A percentile compares a stretch with the other conserved stretches of the same genome.
Evolutionary conservation across 2,113 vertebrate species (phyloP).

Genomic region (Tauraco erythrolophus): DNA sequence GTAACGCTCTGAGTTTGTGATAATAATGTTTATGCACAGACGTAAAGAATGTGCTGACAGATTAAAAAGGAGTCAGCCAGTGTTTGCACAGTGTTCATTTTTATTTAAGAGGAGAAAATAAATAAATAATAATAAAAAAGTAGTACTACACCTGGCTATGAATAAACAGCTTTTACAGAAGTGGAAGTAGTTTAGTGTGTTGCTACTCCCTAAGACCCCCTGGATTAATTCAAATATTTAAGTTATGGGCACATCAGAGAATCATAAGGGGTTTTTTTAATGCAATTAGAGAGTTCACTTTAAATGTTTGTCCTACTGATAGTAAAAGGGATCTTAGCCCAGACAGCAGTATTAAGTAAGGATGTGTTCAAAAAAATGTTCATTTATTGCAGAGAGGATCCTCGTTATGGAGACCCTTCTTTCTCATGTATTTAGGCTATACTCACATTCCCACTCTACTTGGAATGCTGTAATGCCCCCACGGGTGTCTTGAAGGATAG

Average conservation of each 20-base stretch:
- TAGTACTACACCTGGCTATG: slow-evolving; percentile 58
- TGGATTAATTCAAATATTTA: slow-evolving; percentile 55
- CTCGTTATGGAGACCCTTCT: not conserved
- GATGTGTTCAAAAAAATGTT: not conserved
- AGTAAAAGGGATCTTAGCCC: slow-evolving; percentile 20
- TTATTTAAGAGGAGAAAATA: slow-evolving; percentile 22
- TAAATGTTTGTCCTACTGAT: slow-evolving; percentile 26
- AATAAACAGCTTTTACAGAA: slow-evolving; percentile 60
- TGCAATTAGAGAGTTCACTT: slow-evolving; percentile 49
- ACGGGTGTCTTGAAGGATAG: slow-evolving; percentile 4
- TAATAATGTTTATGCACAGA: slow-evolving; percentile 78
- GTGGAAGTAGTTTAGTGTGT: slow-evolving; percentile 39
- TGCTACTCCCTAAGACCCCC: slow-evolving; percentile 14
- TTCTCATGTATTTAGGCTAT: not conserved
- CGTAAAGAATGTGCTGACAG: slow-evolving; percentile 81
- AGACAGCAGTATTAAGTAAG: not conserved
- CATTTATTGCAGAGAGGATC: not conserved
- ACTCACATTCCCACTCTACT: not conserved
- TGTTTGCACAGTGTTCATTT: slow-evolving; percentile 61
- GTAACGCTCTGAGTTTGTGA: slow-evolving; percentile 73
- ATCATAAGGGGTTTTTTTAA: slow-evolving; percentile 47
- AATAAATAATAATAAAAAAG: not conserved
- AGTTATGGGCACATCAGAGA: slow-evolving; percentile 33
- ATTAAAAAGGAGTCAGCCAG: slow-evolving; percentile 70
- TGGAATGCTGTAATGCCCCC: not conserved